Evolutionary conservation across 2,888 invertebrate genomes (phyloP), one percentile per base, ranked within the genome.

Genomic region (Orgyia antiqua): DNA sequence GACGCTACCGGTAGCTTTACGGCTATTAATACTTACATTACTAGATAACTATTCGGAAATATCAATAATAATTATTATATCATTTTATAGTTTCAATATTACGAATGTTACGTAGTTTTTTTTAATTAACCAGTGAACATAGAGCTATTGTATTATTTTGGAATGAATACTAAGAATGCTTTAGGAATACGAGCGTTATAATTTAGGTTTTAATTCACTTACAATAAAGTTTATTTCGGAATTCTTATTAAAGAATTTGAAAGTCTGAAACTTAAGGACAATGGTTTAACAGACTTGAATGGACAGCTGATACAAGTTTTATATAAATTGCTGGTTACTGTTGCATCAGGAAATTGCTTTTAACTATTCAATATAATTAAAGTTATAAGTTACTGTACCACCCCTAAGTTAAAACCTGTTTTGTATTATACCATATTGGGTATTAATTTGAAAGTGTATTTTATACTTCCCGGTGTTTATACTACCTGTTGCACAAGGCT

Each of bases 1-100:
- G 36, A 36, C 24, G 29, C 29, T n/a, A 33, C 31, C n/a, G n/a
- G n/a, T 39, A 51, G 39, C 39, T 33, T 29, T 31, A 33, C 12
- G 24, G 4, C n/a, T 20, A 27, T 27, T 31, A 33, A 32, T 45
- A 40, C 34, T 13, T 17, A 29, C 25, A 42, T 42, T 39, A 39
- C 40, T 21, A 10, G 20, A 31, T 37, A 33, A 33, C 30, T 23
- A 13, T 32, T 23, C 13, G 26, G 33, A 27, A 39, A 32, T 32
- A 23, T 24, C 8, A 25, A 18, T 13, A 27, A 39, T 36, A 29
- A 38, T 31, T 49, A 39, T 34, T 47, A 48, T 21, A 10, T 27
- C 9, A 25, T 23, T 26, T 30, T 12, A 18, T 30, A 20, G 10
- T 18, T 11, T 11, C 15, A 8, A 24, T 8, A 10, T 10, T 10